Percentiles rank a stretch among this genome's conserved stretches.
Evolutionary conservation across 2,888 invertebrate genomes (phyloP).

Genomic region (Chironomus tentans): DNA sequence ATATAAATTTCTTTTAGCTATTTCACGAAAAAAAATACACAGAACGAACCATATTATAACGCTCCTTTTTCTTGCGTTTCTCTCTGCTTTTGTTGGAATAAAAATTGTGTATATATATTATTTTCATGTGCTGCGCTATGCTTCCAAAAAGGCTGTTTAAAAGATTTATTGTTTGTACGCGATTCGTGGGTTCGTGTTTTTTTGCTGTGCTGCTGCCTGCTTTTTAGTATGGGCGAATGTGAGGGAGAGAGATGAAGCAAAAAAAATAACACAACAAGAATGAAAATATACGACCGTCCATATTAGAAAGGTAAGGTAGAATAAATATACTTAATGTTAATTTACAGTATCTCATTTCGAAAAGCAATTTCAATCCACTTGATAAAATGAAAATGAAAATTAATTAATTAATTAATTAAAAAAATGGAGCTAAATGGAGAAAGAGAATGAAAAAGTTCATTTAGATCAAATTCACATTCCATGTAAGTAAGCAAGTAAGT

Average conservation of each 20-base stretch:
- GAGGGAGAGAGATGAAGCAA: background rate
- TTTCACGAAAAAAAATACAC: background rate
- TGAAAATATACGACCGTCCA: background rate
- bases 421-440: background rate
- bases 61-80: background rate
- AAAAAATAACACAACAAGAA: background rate
- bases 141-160: background rate
- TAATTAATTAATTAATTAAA: background rate
- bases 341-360: too few species aligned
- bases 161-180: conserved; percentile 26
- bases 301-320: background rate
- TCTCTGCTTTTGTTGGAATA: background rate
- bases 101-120: background rate
- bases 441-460: too few species aligned
- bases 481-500: background rate
- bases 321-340: too few species aligned
- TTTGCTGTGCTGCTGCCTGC: background rate
- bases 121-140: background rate
- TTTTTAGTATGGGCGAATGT: background rate
- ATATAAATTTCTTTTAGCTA: conserved; percentile 25
- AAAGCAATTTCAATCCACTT: too few species aligned
- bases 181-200: conserved; percentile 22
- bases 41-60: too few species aligned
- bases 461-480: background rate
- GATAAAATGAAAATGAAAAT: too few species aligned